phyloP scores from a whole-genome alignment of 2,888 invertebrate species.

The Catocala fraxini region DNA sequence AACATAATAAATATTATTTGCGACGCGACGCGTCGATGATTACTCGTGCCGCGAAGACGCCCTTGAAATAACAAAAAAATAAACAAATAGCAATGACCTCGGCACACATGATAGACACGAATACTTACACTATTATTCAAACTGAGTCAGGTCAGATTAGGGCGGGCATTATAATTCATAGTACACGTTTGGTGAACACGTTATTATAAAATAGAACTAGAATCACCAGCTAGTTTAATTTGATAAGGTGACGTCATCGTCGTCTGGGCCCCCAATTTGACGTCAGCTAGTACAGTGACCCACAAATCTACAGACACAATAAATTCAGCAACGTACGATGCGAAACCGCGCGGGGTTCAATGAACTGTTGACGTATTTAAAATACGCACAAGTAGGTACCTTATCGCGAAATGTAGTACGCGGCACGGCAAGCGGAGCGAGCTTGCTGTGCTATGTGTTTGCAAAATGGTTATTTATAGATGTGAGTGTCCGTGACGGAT shows the following conservation, averaged over 20 bases:
- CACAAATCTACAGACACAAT: conserved; percentile 87
- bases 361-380: conserved; percentile 86
- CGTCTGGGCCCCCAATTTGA: conserved; percentile 81
- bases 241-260: conserved; percentile 79
- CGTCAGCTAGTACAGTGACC: conserved; percentile 84
- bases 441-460: conserved; percentile 76
- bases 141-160: conserved; percentile 80
- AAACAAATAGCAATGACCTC: conserved; percentile 85
- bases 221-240: conserved; percentile 77
- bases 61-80: conserved; percentile 83
- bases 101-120: conserved; percentile 78
- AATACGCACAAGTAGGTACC: conserved; percentile 82
- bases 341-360: conserved; percentile 81
- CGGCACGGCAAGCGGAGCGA: conserved; percentile 72
- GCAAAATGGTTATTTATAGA: conserved; percentile 84
- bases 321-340: conserved; percentile 82
- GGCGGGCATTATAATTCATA: conserved; percentile 78
- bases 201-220: conserved; percentile 78
- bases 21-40: conserved; percentile 40
- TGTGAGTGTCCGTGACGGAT: conserved; percentile 78
- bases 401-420: conserved; percentile 84
- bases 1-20: conserved; percentile 43
- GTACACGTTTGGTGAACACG: conserved; percentile 75
- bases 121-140: conserved; percentile 70
- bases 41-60: conserved; percentile 57